Conservation (phyloP, 2,797 vertebrate species). For the Poecilia picta region DNA sequence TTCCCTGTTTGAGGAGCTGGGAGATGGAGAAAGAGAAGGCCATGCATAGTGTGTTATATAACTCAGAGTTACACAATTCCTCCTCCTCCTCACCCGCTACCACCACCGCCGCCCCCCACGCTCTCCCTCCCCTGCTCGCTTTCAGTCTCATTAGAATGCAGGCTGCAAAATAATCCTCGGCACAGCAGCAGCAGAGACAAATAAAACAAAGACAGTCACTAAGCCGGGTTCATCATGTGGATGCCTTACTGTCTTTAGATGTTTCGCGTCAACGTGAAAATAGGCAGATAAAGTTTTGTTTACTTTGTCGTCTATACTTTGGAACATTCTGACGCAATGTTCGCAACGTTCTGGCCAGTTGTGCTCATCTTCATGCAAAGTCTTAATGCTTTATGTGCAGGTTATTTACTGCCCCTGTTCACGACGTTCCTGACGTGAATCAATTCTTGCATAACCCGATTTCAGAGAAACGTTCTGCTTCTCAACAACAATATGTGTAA, state of each 20-base stretch:
- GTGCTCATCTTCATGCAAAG: background rate
- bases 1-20: conserved; percentile 40
- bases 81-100: conserved; percentile 15
- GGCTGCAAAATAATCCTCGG: conserved; percentile 62
- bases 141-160: conserved; percentile 74
- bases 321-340: background rate
- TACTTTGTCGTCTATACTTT: background rate
- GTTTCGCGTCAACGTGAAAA: background rate
- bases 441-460: background rate
- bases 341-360: background rate
- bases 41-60: conserved; percentile 74
- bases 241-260: conserved; percentile 15
- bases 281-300: conserved; percentile 6
- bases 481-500: background rate
- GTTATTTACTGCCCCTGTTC: background rate
- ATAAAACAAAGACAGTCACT: conserved; percentile 58
- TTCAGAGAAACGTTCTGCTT: background rate
- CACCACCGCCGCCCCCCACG: conserved; percentile 6
- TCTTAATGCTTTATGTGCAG: background rate
- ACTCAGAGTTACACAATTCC: conserved; percentile 72
- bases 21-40: conserved; percentile 38
- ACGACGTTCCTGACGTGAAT: background rate
- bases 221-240: conserved; percentile 33
- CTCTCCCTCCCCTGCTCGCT: conserved; percentile 32
- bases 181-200: conserved; percentile 52